Evolutionary conservation across 2,113 vertebrate species (phyloP), one percentile per base, ranked within the genome.

Genomic region (Tonatia bakeri): DNA sequence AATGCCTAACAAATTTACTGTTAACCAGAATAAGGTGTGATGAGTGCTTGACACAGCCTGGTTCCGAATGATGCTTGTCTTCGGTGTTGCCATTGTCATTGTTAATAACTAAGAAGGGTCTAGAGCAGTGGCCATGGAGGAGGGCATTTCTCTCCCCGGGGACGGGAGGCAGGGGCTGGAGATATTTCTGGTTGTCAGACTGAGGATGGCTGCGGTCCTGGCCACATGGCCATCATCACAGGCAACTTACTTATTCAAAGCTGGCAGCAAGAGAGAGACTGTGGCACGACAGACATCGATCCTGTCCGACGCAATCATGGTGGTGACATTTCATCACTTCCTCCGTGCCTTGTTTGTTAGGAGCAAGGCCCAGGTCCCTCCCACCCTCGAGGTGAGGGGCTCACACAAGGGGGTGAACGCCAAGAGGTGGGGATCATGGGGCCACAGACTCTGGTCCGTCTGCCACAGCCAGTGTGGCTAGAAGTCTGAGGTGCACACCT

Each of bases 301-400:
- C 59, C 36, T 12, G 11, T 0, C 1, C 2, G 13, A 3, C 6
- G 10, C 9, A 6, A 28, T 22, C 52, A 14, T 1, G 13, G 26
- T 10, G 1, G 1, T 36, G 11, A 33, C 52, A 12, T 47, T 17
- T 33, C 16, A 12, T 33, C 36, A 3, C 16, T 2, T 40, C 56
- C 14, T 31, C 77, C 1, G 1, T 20, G 36, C 5, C 47, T 26
- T n/a, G 1, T 70, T 75, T 15, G 26, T 38, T 15, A 38, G 67
- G 76, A 91, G 61, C 26, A 90, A 77, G 26, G 15, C 24, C 2
- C 19, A 50, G 36, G 9, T 59, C 7, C 24, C 45, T 24, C 26
- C 38, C 61, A 12, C 16, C 47, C 64, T 28, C 26, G 15, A 12
- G 28, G 50, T 6, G 24, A 28, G 8, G 22, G 61, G 15, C 19